A percentile compares a stretch with the other conserved stretches of the same genome.
Conservation (phyloP, 2,113 vertebrate genomes). For the Macrotis lagotis region DNA sequence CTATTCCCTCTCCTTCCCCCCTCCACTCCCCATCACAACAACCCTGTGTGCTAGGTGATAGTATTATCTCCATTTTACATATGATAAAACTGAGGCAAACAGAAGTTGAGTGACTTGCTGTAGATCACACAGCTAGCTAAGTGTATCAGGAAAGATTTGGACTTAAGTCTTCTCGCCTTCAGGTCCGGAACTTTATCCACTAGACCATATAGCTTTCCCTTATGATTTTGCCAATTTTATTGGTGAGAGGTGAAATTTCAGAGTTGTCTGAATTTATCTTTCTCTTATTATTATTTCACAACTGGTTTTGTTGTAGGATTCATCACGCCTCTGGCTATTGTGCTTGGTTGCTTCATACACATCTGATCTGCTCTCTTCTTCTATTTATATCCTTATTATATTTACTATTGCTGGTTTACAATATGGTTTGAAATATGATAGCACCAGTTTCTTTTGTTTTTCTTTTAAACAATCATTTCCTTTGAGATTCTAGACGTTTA, state of each 20-base stretch:
- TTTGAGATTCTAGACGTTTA: not conserved
- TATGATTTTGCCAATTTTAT: not conserved
- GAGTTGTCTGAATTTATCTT: not conserved
- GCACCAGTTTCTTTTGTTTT: not conserved
- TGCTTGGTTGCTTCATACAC: not conserved
- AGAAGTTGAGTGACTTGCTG: not conserved
- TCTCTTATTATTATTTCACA: not conserved
- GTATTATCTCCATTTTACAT: not conserved
- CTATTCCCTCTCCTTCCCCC: not conserved
- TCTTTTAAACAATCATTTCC: not conserved
- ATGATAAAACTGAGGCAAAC: not conserved
- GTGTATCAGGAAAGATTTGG: not conserved
- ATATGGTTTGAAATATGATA: not conserved
- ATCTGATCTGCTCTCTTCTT: not conserved
- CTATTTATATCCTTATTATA: not conserved
- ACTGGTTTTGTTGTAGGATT: not conserved
- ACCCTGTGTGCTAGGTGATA: not conserved
- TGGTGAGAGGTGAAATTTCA: not conserved
- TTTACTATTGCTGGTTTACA: not conserved
- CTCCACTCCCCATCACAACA: not conserved
- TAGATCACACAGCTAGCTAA: not conserved
- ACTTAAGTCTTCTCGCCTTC: not conserved
- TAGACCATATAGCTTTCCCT: not conserved
- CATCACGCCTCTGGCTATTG: not conserved
- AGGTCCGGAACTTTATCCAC: not conserved